Conservation (phyloP, 2,113 vertebrate species). For the Phoxinus phoxinus region DNA sequence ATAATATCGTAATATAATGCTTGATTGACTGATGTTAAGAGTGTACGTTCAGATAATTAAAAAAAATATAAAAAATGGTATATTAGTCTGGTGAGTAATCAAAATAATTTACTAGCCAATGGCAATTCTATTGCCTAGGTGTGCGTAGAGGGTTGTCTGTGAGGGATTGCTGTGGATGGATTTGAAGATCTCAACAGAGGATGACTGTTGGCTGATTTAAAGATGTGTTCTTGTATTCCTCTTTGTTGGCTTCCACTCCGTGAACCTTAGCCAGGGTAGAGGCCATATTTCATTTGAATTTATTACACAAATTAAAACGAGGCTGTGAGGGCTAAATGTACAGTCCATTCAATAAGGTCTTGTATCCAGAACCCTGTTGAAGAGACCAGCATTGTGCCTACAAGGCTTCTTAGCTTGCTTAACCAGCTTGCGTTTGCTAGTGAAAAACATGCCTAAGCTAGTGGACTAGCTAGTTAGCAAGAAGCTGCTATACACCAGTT, state of each 20-base stretch:
- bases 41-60: too few species aligned
- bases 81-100: too few species aligned
- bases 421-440: not conserved
- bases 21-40: too few species aligned
- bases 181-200: not conserved
- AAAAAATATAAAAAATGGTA: too few species aligned
- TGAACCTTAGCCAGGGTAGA: not conserved
- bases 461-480: not conserved
- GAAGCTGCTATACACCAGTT: not conserved
- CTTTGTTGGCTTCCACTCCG: not conserved
- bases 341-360: not conserved
- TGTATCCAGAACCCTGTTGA: not conserved
- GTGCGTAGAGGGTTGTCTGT: not conserved
- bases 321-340: not conserved
- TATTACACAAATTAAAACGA: not conserved
- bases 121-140: too few species aligned
- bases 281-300: not conserved
- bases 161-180: not conserved
- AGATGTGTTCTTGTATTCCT: not conserved
- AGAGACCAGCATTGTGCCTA: not conserved
- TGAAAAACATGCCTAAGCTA: not conserved
- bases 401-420: not conserved
- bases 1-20: too few species aligned
- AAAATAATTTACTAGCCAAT: too few species aligned
- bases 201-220: not conserved